These are phyloP conservation scores for Phylloscopus collybita DNA, from an alignment of 2,797 vertebrate genomes.

Conservation along the genomic window DNA sequence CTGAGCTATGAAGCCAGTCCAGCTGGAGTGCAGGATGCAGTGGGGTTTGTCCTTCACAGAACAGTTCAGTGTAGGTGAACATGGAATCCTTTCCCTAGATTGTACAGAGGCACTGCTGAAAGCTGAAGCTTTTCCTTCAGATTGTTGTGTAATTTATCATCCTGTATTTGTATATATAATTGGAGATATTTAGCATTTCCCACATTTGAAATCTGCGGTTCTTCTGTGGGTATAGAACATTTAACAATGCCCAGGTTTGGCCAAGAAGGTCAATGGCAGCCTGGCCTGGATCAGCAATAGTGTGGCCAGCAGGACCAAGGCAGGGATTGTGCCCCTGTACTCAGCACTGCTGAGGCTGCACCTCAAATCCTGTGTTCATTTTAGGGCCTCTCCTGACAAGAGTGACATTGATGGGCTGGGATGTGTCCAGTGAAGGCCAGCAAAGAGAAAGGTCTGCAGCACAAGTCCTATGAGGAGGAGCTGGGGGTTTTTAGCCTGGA, in stretches of 20 bases:
- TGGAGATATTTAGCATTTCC: neutral
- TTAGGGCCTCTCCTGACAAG: neutral
- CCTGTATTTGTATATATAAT: neutral
- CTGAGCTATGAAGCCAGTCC: neutral
- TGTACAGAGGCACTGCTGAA: neutral
- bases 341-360: accelerated
- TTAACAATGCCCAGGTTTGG: neutral
- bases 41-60: neutral
- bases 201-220: neutral
- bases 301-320: neutral
- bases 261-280: neutral
- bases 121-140: neutral
- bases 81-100: neutral
- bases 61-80: neutral
- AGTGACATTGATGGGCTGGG: neutral
- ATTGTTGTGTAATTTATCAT: neutral
- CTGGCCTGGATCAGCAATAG: neutral
- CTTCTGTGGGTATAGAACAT: neutral
- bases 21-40: neutral
- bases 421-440: neutral
- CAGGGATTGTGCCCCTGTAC: accelerated
- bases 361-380: accelerated
- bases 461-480: neutral
- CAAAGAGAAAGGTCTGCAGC: neutral
- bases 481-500: neutral